Percentiles rank a stretch among this genome's conserved stretches.
phyloP scores from a whole-genome alignment of 2,797 vertebrate genomes.

The Nyctibius grandis region DNA sequence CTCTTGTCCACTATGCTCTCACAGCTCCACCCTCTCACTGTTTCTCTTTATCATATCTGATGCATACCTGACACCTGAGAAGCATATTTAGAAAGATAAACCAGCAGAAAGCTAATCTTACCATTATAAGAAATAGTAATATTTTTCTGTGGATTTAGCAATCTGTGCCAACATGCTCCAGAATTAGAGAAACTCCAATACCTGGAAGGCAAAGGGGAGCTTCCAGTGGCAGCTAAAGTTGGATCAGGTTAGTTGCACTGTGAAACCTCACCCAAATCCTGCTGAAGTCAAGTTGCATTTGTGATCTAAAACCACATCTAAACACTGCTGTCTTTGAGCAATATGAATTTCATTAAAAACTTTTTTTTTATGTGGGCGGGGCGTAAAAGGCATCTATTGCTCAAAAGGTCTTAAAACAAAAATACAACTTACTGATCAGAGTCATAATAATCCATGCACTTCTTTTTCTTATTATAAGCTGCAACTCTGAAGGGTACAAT shows the following conservation, averaged over 20 bases:
- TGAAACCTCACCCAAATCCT: neutral
- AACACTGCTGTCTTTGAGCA: neutral
- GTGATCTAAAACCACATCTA: neutral
- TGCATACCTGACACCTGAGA: neutral
- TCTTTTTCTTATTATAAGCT: slow-evolving; percentile 94
- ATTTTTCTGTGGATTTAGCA: neutral
- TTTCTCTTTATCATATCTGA: neutral
- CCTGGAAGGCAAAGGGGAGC: neutral
- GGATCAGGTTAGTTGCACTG: neutral
- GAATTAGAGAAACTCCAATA: neutral
- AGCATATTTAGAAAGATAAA: neutral
- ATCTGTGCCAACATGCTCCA: neutral
- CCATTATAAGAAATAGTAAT: neutral
- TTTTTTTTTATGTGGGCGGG: neutral
- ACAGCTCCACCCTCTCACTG: neutral
- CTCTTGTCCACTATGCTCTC: neutral
- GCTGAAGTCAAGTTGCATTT: neutral
- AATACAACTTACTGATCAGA: slow-evolving; percentile 85
- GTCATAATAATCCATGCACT: slow-evolving; percentile 95
- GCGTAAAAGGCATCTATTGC: neutral
- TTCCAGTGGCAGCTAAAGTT: neutral
- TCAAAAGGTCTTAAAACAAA: neutral
- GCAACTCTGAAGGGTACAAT: slow-evolving; percentile 98
- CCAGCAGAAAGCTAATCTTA: neutral
- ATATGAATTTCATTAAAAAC: neutral